Base-by-base conservation (phyloP, 2,888 invertebrate genomes). In the Pandemis heparana region DNA sequence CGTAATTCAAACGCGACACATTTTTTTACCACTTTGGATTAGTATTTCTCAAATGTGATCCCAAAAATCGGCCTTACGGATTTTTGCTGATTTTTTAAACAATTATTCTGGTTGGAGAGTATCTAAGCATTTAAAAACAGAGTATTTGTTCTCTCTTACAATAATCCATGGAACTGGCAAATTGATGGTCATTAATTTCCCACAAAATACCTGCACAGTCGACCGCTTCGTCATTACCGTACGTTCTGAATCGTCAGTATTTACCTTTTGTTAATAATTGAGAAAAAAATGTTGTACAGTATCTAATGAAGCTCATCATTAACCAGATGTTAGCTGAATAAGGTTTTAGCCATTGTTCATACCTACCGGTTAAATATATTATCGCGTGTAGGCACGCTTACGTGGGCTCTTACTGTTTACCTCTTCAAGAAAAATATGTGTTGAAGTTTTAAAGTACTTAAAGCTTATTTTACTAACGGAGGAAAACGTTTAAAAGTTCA, bases 331-430 rank as follows among this genome's bases (percentile, higher is more conserved):
- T 73, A 60, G 67, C 53, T 43, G 70, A 80, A 80, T 79, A 77
- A 78, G 77, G 76, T 79, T 83, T 81, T 80, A 80, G 77, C 86
- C 79, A 88, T 90, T 91, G 91, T 91, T 85, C 53, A 16, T 85
- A 82, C 80, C 71, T 76, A 65, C 76, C 76, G 80, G 84, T 83
- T 84, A 87, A 89, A 86, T 83, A 84, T 87, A 82, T 83, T 80
- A 81, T 92, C 85, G 92, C 92, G 90, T 92, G 92, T 78, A 83
- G 76, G 79, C 14, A 78, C 77, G 79, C 82, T 88, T 84, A 85
- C 79, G 81, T 77, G 79, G 65, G 79, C 81, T 80, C 82, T 78
- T 79, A 75, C 74, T 77, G 79, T 78, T 79, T 75, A 75, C 67
- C 39, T 39, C 16, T 62, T 18, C 14, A 62, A 18, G 32, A 12